A percentile compares a stretch with the other conserved stretches of the same genome.
phyloP scores from a whole-genome alignment of 2,113 vertebrate species.

The Henicopernis longicauda region DNA sequence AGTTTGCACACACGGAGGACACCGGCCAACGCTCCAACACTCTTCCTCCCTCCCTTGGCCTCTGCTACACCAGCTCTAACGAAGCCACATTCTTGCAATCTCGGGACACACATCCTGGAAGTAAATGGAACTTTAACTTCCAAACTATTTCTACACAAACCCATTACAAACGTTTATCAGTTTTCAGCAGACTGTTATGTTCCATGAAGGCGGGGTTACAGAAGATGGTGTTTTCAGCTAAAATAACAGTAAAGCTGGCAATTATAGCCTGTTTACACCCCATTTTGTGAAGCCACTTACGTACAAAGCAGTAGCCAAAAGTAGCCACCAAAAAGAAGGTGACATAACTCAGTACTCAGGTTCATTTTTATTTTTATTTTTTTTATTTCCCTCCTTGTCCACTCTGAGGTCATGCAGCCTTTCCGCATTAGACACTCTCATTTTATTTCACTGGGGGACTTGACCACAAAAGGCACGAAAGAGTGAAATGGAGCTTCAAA shows the following conservation, averaged over 20 bases:
- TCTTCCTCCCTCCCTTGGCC: background rate
- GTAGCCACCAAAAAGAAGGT: background rate
- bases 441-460: background rate
- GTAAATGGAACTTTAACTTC: slow-evolving; percentile 8
- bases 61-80: background rate
- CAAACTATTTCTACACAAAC: background rate
- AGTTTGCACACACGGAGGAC: slow-evolving; percentile 30
- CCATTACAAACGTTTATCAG: background rate
- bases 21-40: background rate
- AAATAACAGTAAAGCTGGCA: background rate
- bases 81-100: background rate
- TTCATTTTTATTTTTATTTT: background rate
- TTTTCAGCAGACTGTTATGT: background rate
- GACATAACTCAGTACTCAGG: background rate
- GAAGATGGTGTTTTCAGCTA: background rate
- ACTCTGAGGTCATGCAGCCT: background rate
- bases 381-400: background rate
- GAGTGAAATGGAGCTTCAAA: background rate
- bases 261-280: background rate
- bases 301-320: background rate
- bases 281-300: background rate
- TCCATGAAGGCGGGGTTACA: background rate
- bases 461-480: background rate
- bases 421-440: background rate
- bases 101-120: background rate